Base-by-base conservation (phyloP, 2,113 vertebrate genomes). In the Alethe diademata region DNA sequence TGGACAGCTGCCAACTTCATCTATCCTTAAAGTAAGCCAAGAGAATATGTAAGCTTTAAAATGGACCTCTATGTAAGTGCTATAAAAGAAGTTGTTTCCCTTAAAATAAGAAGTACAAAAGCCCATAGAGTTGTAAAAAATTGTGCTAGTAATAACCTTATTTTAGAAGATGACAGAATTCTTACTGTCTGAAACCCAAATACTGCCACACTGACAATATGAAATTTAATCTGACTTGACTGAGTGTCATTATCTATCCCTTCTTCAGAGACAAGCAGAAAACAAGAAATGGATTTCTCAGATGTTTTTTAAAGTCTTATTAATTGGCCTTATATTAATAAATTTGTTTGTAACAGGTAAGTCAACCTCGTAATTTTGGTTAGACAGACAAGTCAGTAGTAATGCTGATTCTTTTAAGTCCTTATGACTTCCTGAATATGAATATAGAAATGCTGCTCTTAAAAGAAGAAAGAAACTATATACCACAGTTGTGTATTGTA, bases 141-240 rank as follows among this genome's bases (percentile, higher is more conserved):
- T 25, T 18, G 57, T 45, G 15, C 33, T 88, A 26, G 50, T 81
- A 67, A 58, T 90, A 95, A 94, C 82, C 42, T 76, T 91, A 83
- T 79, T 93, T 90, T 76, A 91, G 78, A 88, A 62, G 62, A 86
- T 1, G 2, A 74, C 67, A 86, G 76, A 94, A 94, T 86, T 92
- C 62, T 97, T 95, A 70, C 48, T 91, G 76, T 81, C 87, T 95
- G 82, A 92, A 94, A 79, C 45, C 36, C 71, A 88, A 92, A 83
- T 48, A 47, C 56, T 88, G 71, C 69, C 36, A 65, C 72, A 20
- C 33, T 74, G 83, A 82, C 2, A 8, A 20, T 65, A 43, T 19
- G 72, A 43, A 83, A 64, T 35, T 92, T 79, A 82, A 76, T 70
- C 62, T 95, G 51, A 54, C 47, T 92, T 82, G 51, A 62, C 80